phyloP scores from a whole-genome alignment of 2,888 invertebrate species.

The Trileptium ribeirensis region DNA sequence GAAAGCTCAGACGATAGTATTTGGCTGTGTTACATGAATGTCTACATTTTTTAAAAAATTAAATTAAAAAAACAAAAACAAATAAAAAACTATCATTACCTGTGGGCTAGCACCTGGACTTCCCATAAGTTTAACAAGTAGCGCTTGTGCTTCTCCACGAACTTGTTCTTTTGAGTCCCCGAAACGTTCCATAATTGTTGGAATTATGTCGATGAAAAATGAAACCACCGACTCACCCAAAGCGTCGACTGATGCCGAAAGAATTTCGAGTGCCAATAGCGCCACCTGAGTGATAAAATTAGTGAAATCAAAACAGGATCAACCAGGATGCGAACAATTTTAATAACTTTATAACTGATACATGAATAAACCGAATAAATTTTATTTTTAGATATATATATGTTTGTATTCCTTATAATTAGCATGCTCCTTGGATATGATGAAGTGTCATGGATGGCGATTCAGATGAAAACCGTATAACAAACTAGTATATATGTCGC shows the following conservation, averaged over 20 bases:
- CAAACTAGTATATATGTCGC: no score
- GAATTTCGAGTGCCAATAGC: constrained; percentile 31
- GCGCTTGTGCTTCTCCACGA: constrained; percentile 19
- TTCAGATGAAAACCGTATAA: no score
- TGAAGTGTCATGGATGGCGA: no score
- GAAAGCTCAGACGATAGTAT: no score
- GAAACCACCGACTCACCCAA: constrained; percentile 31
- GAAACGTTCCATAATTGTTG: constrained; percentile 31
- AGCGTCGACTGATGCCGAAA: constrained; percentile 28
- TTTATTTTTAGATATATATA: no score
- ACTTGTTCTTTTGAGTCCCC: constrained; percentile 32
- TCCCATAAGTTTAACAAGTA: constrained; percentile 26
- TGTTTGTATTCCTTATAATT: no score
- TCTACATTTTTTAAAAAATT: constrained; percentile 16
- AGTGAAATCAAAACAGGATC: background rate
- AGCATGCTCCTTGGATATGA: no score
- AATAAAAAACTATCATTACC: constrained; percentile 19
- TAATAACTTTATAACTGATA: no score
- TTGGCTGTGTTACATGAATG: constrained; percentile 20
- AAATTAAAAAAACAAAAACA: background rate
- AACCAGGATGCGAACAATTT: no score
- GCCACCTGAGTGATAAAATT: constrained; percentile 29
- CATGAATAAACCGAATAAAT: no score
- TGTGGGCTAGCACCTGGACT: constrained; percentile 26
- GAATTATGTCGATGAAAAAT: constrained; percentile 29